Evolutionary conservation across 2,888 invertebrate species (phyloP), one percentile per base, ranked within the genome.

Genomic region (Tuta absoluta): DNA sequence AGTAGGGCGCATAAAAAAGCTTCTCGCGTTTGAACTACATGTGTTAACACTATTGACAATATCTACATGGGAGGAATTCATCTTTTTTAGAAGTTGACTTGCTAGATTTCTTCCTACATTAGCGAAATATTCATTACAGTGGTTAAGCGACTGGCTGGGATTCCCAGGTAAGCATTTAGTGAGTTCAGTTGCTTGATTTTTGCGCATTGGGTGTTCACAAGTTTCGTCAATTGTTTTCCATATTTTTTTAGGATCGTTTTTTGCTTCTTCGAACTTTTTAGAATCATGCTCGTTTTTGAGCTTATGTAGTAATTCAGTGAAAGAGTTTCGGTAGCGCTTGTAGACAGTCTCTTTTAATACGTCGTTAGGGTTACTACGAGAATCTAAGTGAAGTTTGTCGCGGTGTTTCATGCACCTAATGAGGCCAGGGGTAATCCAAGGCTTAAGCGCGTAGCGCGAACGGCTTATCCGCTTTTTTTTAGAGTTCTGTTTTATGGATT

Each of bases 71-170:
- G 33, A 33, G 8, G 33, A 8, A 8, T 33, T 33, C 33, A 33
- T 33, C 33, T 33, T 33, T 10, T 33, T 4, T 8, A 33, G 33
- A 8, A 33, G 33, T 33, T 33, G 33, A 10, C n/a, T 45, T n/a
- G 45, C 45, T n/a, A 45, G 45, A 45, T 45, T 17, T 45, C 17
- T n/a, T n/a, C 45, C 45, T 45, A 45, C 45, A n/a, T 45, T 45
- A n/a, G 45, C 45, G 17, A 45, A 45, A 7, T 45, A 45, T 45
- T 45, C 17, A 17, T 45, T 45, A 4, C 14, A 14, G n/a, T n/a
- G 4, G 7, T 45, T 45, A 33, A 45, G 45, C 41, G 41, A n/a
- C 11, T 41, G 41, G 3, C n/a, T 4, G 3, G 7, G 45, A 7
- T 14, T 45, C 45, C 45, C 17, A 14, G 14, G 14, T 45, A 14